phyloP scores from a whole-genome alignment of 2,113 vertebrate species.

The Probosciger aterrimus region DNA sequence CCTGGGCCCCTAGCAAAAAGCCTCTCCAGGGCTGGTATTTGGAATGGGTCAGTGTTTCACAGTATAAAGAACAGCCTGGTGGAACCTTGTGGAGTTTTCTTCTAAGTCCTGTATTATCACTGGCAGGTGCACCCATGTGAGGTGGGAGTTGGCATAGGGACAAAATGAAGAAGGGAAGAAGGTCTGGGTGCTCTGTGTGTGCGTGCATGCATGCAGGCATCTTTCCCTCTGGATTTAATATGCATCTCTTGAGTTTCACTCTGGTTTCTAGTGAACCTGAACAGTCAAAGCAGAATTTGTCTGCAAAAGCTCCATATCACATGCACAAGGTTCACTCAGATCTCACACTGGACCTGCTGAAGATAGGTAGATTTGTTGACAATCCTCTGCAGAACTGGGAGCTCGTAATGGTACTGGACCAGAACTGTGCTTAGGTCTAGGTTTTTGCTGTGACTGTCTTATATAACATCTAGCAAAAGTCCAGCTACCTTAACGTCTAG shows the following conservation, averaged over 20 bases:
- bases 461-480: neutral
- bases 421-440: neutral
- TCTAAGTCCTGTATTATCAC: fast-evolving
- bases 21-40: neutral
- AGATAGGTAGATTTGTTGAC: neutral
- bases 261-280: neutral
- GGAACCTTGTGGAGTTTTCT: neutral
- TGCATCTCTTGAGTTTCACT: neutral
- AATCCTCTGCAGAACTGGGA: neutral
- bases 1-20: neutral
- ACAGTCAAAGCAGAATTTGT: neutral
- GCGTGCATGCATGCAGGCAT: neutral
- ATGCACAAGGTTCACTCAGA: neutral
- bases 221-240: neutral
- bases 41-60: neutral
- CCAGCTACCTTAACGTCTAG: neutral
- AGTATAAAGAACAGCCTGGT: neutral
- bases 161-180: neutral
- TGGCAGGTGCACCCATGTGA: fast-evolving
- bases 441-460: neutral
- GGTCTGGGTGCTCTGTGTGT: neutral
- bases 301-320: neutral
- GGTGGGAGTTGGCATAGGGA: fast-evolving
- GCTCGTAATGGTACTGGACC: neutral
- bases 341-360: neutral